Percentiles rank a stretch among this genome's conserved stretches.
phyloP scores from a whole-genome alignment of 1,140 invertebrate species.

The Dinoponera quadriceps region DNA sequence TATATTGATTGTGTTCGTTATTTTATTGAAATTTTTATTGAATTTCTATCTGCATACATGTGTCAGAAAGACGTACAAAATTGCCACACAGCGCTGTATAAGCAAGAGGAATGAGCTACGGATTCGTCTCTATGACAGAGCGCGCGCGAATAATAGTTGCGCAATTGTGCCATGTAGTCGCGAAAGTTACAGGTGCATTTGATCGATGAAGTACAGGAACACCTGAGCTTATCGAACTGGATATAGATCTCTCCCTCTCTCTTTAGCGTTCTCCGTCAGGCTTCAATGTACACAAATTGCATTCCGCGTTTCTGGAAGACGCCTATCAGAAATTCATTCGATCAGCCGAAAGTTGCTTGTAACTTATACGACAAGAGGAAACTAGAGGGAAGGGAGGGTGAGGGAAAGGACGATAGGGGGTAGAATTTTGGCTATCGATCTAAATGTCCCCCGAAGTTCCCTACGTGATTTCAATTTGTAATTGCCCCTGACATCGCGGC shows the following conservation, averaged over 20 bases:
- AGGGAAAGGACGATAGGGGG: conserved; percentile 8
- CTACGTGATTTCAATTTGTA: conserved; percentile 55
- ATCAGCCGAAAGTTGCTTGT: conserved; percentile 38
- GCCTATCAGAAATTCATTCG: conserved; percentile 40
- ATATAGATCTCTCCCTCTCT: conserved; percentile 1
- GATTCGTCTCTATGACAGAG: not conserved
- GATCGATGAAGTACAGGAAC: conserved; percentile 19
- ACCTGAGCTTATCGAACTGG: conserved; percentile 29
- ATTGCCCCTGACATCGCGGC: conserved; percentile 45
- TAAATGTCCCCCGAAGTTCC: conserved; percentile 49
- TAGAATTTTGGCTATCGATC: conserved; percentile 55
- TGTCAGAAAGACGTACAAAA: not conserved
- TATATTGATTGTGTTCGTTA: too few species aligned
- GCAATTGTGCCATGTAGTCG: not conserved
- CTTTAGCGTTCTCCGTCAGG: conserved; percentile 1
- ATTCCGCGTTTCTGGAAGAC: conserved; percentile 39
- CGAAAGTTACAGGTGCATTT: not conserved
- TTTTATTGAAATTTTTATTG: too few species aligned
- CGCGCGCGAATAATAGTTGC: not conserved
- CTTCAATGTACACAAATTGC: conserved; percentile 48
- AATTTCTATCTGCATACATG: not conserved
- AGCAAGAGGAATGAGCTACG: not conserved
- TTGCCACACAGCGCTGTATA: not conserved
- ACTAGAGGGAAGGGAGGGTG: too few species aligned
- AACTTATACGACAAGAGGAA: conserved; percentile 11